Evolutionary conservation across 2,888 invertebrate species (phyloP).

Genomic region (Synergus japonicus): DNA sequence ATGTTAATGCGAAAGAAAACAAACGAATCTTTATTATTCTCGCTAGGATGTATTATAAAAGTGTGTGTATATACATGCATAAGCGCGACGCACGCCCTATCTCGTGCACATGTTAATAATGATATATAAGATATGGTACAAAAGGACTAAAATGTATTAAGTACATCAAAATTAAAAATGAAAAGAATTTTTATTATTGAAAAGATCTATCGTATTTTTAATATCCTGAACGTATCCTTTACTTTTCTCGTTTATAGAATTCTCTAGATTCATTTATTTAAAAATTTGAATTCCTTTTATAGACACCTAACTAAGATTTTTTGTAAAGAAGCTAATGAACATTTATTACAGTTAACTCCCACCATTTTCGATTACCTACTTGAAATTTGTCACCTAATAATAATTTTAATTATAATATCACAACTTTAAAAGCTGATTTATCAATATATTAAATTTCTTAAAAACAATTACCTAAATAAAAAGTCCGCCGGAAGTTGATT

Average conservation of each 20-base stretch:
- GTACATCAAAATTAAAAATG: conserved; percentile 73
- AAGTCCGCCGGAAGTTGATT: no score
- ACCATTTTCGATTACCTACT: no score
- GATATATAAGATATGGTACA: conserved; percentile 72
- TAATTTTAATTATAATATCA: no score
- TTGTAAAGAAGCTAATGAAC: no score
- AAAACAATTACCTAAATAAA: no score
- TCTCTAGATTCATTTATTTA: neutral
- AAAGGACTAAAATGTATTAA: conserved; percentile 74
- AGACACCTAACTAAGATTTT: no score
- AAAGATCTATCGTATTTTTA: neutral
- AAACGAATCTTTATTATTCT: conserved; percentile 23
- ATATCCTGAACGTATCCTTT: neutral
- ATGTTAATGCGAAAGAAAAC: conserved; percentile 23
- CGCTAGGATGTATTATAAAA: conserved; percentile 23
- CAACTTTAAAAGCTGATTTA: no score
- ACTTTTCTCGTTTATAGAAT: neutral
- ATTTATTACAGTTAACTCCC: no score
- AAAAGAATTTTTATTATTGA: conserved; percentile 75
- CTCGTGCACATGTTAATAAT: conserved; percentile 56
- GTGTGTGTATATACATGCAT: neutral
- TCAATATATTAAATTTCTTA: no score
- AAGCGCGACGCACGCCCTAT: conserved; percentile 18
- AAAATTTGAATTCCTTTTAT: no score
- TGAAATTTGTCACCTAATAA: no score